Conservation (phyloP, 1,140 invertebrate genomes). For the Diuraphis noxia region DNA sequence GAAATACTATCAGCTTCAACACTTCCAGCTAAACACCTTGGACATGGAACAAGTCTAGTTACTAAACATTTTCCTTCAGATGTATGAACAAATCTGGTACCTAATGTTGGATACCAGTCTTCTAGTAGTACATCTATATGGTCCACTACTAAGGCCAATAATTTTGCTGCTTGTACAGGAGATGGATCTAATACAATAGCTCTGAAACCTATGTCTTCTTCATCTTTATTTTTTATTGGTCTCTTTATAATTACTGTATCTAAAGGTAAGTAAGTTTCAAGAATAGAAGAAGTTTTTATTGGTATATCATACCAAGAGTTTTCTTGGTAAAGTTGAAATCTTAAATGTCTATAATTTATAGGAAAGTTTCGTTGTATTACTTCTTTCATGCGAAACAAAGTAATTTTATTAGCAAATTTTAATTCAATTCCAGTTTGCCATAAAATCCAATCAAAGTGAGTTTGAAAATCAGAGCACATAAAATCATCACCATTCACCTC, state of each 20-base stretch:
- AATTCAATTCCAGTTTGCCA: conserved; percentile 95
- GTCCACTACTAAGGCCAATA: conserved; percentile 90
- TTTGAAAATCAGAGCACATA: conserved; percentile 34
- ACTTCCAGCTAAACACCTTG: conserved; percentile 70
- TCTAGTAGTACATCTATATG: conserved; percentile 96
- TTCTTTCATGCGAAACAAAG: conserved; percentile 82
- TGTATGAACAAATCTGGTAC: conserved; percentile 96
- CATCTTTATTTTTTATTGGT: conserved; percentile 63
- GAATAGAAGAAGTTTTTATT: conserved; percentile 76
- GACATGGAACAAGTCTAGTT: conserved; percentile 91
- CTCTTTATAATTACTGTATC: conserved; percentile 74
- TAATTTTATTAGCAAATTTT: conserved; percentile 73
- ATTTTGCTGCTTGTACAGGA: conserved; percentile 77
- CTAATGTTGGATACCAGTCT: conserved; percentile 96
- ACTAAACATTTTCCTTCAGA: conserved; percentile 94
- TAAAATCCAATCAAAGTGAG: conserved; percentile 84
- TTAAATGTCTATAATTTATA: conserved; percentile 60
- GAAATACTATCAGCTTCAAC: conserved; percentile 55
- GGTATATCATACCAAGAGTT: conserved; percentile 84
- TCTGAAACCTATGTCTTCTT: conserved; percentile 67
- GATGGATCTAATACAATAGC: conserved; percentile 74
- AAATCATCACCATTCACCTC: conserved; percentile 61
- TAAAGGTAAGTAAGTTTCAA: conserved; percentile 86
- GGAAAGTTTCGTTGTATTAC: conserved; percentile 69
- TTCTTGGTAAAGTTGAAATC: conserved; percentile 71